Evolutionary conservation across 2,113 vertebrate species (phyloP), one percentile per base, ranked within the genome.

Genomic region (Ictidomys tridecemlineatus): DNA sequence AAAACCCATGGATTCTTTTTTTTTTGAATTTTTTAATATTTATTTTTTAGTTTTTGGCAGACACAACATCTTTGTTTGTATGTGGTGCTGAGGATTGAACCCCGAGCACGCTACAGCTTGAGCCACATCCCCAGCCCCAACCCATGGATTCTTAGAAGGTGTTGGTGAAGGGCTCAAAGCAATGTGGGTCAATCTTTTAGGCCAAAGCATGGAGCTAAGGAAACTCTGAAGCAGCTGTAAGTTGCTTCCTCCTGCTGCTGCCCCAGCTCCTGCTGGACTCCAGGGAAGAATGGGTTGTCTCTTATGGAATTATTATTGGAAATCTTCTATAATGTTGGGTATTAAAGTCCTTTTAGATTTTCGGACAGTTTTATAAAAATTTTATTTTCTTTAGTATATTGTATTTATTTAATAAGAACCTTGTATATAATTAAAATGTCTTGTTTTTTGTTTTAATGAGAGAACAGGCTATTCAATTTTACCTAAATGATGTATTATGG

Each of bases 391-490:
- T 86, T 16, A 92, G 28, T 88, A 32, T 58, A 96, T 3, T 56
- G 14, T 65, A 18, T 56, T 30, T 65, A 22, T 56, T 32, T 92
- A 72, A 22, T 69, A 90, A 92, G 83, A 96, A 69, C 42, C 22
- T 76, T 78, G 1, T 37, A 34, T 82, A 51, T 84, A 77, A 86
- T 45, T 53, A 76, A 91, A 95, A 92, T 34, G 9, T 34, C 20
- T 22, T 72, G 30, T 30, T 74, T 95, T 61, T 89, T 93, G 30
- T 89, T 92, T 85, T n/a, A 76, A 72, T 83, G 39, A 93, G 37
- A 89, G 32, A 72, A 76, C n/a, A 58, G 39, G 5, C n/a, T 61
- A 26, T 45, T 37, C 51, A 13, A 28, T 34, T 70, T 63, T 85
- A 85, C 65, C 73, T 83, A 56, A 63, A 16, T 72, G 42, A 63